Percentiles rank a stretch among this genome's conserved stretches.
Evolutionary conservation across 2,797 vertebrate genomes (phyloP).

Genomic region (Dallia pectoralis): DNA sequence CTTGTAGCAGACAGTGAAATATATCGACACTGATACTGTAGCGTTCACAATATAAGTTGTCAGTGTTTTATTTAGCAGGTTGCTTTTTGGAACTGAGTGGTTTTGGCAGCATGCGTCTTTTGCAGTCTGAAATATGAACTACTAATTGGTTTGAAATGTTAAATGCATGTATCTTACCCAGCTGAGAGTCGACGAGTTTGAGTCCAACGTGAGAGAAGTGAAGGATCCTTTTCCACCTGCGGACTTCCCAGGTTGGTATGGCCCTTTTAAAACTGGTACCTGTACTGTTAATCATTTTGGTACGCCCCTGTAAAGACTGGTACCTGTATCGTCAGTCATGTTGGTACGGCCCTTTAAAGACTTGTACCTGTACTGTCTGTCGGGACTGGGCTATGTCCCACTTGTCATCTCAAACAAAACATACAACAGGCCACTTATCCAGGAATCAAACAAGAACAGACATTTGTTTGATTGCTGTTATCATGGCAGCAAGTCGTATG

Average conservation of each 20-base stretch:
- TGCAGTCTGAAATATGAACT: neutral
- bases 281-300: too few relatives aligned
- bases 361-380: neutral
- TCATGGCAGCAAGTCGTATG: conserved; percentile 22
- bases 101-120: neutral
- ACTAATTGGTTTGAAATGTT: neutral
- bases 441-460: neutral
- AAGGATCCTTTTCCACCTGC: conserved; percentile 98
- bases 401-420: too few relatives aligned
- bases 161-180: conserved; percentile 53
- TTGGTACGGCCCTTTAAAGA: conserved; percentile 41
- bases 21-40: neutral
- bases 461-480: neutral
- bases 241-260: conserved; percentile 89
- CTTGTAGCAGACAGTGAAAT: neutral
- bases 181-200: conserved; percentile 98
- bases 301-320: too few relatives aligned
- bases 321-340: too few relatives aligned
- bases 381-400: too few relatives aligned
- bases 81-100: too few relatives aligned
- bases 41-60: neutral
- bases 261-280: too few relatives aligned
- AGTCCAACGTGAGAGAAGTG: conserved; percentile 96
- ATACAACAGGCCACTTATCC: too few relatives aligned
- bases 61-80: neutral